Conservation (phyloP, 2,113 vertebrate species). For the Coreoperca whiteheadi region DNA sequence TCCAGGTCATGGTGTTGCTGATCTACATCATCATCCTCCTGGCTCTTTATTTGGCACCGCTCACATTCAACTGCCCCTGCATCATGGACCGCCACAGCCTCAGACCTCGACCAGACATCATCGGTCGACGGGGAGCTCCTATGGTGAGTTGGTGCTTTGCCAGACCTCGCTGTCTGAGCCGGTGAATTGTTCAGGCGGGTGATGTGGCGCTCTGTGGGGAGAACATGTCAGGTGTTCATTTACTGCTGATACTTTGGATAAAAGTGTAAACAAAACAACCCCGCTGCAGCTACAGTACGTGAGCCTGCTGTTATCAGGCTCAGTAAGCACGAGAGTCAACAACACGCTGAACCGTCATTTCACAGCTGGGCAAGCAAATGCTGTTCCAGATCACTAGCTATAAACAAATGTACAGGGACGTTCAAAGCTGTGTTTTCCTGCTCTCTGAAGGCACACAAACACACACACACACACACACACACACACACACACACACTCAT, state of each 20-base stretch:
- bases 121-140: conserved; percentile 91
- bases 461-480: not conserved
- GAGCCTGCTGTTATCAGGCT: conserved; percentile 13
- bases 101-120: conserved; percentile 87
- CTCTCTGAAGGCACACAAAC: not conserved
- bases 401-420: conserved; percentile 39
- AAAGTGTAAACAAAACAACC: not conserved
- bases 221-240: not conserved
- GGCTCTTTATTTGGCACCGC: conserved; percentile 89
- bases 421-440: conserved; percentile 32
- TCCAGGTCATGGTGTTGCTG: conserved; percentile 88
- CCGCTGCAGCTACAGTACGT: conserved; percentile 8
- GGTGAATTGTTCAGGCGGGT: conserved; percentile 23
- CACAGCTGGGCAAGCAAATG: conserved; percentile 41
- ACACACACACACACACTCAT: not conserved
- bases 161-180: conserved; percentile 44
- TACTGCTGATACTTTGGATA: not conserved
- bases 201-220: not conserved
- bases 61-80: conserved; percentile 94
- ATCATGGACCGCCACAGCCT: conserved; percentile 92
- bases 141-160: conserved; percentile 85
- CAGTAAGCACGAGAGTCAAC: conserved; percentile 28
- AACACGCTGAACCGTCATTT: conserved; percentile 31
- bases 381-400: conserved; percentile 37
- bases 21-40: conserved; percentile 87